phyloP scores from a whole-genome alignment of 2,797 vertebrate species.

The Furcifer pardalis region DNA sequence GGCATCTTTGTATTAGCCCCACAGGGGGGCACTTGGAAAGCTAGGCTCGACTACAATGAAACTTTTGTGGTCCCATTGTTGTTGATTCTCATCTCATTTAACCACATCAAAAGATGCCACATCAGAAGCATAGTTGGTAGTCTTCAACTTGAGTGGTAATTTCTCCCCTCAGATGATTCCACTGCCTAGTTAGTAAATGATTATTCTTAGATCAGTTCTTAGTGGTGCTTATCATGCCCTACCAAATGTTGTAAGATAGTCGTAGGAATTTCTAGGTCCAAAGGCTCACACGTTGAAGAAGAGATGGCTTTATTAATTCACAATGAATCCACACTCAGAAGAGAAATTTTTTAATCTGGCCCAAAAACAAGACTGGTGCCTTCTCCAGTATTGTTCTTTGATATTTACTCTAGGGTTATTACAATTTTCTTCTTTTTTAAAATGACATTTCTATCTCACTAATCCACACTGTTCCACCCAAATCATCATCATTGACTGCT shows the following conservation, averaged over 20 bases:
- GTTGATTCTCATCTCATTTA: background rate
- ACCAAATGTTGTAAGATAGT: background rate
- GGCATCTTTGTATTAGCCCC: background rate
- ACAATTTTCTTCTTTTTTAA: background rate
- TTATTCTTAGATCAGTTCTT: background rate
- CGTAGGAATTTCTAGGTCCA: background rate
- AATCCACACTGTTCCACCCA: background rate
- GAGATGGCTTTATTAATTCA: background rate
- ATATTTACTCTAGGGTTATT: background rate
- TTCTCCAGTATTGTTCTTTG: background rate
- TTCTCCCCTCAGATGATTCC: background rate
- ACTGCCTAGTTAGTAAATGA: background rate
- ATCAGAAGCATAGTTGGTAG: background rate
- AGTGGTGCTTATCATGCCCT: background rate
- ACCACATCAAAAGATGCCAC: slow-evolving; percentile 26
- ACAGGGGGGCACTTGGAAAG: background rate
- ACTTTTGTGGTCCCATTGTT: background rate
- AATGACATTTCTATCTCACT: background rate
- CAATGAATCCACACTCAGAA: background rate
- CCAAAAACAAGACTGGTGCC: background rate
- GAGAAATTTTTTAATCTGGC: background rate
- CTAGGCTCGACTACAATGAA: background rate
- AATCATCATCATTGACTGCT: no score
- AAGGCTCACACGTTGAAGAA: background rate
- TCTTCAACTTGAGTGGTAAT: background rate